Percentiles rank a stretch among this genome's conserved stretches.
Evolutionary conservation across 2,797 vertebrate species (phyloP).

Genomic region (Spinus pinus): DNA sequence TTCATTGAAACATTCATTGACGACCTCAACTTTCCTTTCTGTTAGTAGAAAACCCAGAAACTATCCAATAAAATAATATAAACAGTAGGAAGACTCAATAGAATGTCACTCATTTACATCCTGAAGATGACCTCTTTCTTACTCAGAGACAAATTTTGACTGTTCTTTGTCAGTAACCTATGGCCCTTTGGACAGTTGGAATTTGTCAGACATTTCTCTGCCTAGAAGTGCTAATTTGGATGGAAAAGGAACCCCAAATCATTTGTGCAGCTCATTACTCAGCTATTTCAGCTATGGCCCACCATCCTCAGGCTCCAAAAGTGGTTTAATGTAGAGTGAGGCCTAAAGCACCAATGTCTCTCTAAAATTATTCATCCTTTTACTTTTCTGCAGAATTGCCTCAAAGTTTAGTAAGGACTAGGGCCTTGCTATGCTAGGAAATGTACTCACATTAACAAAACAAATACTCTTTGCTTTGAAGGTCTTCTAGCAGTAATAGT

Average conservation of each 20-base stretch:
- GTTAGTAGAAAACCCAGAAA: background rate
- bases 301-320: background rate
- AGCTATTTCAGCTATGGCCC: background rate
- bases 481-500: background rate
- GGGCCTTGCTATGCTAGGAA: background rate
- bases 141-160: background rate
- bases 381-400: background rate
- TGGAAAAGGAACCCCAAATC: background rate
- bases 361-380: background rate
- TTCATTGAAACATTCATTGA: background rate
- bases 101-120: background rate
- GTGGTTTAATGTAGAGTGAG: background rate
- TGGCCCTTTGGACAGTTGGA: background rate
- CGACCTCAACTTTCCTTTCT: background rate
- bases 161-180: background rate
- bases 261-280: background rate
- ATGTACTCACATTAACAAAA: background rate
- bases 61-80: background rate
- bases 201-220: background rate
- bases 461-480: background rate
- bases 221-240: background rate
- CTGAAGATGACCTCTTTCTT: background rate
- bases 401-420: background rate
- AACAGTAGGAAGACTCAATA: background rate
- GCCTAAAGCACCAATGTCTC: background rate